Evolutionary conservation across 2,888 invertebrate species (phyloP).

Genomic region (Spisula solida): DNA sequence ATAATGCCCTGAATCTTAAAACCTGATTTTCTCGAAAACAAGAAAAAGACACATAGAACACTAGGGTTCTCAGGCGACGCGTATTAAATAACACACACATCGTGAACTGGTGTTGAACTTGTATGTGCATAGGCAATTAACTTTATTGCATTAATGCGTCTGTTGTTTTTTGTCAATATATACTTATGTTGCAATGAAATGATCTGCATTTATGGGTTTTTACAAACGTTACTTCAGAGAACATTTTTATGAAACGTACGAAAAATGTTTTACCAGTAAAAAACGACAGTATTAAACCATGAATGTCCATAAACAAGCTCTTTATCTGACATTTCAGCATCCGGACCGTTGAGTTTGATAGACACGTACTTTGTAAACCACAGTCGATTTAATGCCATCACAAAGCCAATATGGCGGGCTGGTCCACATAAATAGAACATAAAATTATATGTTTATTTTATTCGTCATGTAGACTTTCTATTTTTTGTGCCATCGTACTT

Average conservation of each 20-base stretch:
- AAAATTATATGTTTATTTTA: background rate
- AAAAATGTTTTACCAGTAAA: background rate
- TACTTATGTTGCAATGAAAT: background rate
- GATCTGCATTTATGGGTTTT: background rate
- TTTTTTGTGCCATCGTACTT: too few relatives aligned
- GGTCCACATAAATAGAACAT: background rate
- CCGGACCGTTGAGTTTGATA: background rate
- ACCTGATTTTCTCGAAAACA: too few relatives aligned
- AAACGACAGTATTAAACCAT: background rate
- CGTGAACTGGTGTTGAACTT: too few relatives aligned
- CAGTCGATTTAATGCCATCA: background rate
- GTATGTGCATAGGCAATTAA: too few relatives aligned
- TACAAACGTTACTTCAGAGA: background rate
- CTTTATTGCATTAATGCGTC: too few relatives aligned
- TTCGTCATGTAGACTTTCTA: background rate
- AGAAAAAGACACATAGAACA: too few relatives aligned
- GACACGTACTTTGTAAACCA: background rate
- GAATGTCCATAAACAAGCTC: background rate
- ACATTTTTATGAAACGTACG: background rate
- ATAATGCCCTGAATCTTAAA: too few relatives aligned
- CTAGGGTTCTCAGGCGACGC: too few relatives aligned
- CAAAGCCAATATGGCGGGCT: background rate
- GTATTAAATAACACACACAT: too few relatives aligned
- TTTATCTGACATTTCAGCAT: background rate
- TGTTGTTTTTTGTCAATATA: background rate